Base-by-base conservation (phyloP, 2,888 invertebrate species). In the Heliothis peltigera region DNA sequence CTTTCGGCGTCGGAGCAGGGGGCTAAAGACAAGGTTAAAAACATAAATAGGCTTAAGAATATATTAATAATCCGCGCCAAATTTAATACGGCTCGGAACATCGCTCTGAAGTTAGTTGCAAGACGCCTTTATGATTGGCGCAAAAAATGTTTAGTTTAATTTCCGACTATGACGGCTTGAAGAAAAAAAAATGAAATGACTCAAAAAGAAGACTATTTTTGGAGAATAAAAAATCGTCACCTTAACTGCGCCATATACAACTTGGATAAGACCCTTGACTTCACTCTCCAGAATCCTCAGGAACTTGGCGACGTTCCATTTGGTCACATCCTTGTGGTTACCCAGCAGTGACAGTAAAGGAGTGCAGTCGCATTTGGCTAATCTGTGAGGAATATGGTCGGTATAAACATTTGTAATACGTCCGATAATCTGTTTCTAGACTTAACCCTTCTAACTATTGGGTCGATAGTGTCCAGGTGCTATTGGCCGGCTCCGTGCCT, bases 271-370 rank as follows among this genome's bases (percentile, higher is more conserved):
- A 21, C 92, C 92, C 78, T 95, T 95, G 4, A 95, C 90, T 51
- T 96, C 95, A 0, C 87, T 70, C 80, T 96, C 96, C 4, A 96
- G 82, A 19, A 96, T 91, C 62, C 90, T 89, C 0, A 96, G 87
- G 81, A 96, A 96, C 61, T 94, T 92, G 19, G 88, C 77, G 2
- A 96, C 93, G 81, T 96, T 96, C 86, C 95, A 95, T 44, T 93
- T 92, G 87, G 96, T 91, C 81, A 97, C 87, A 79, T 95, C 91
- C 73, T 93, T 89, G 89, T 97, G 90, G 89, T 96, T 89, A n/a
- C 96, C 91, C 44, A 96, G 84, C 15, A 96, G 85, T 0, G 95
- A 77, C 60, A 95, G 67, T 52, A 96, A 79, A 52, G 96, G 95
- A 17, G 93, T 84, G 59, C 88, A 83, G 84, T 96, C 95, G 54